These are phyloP conservation scores for Anastrepha obliqua DNA, from an alignment of 1,140 invertebrate genomes.

Conservation along the genomic window DNA sequence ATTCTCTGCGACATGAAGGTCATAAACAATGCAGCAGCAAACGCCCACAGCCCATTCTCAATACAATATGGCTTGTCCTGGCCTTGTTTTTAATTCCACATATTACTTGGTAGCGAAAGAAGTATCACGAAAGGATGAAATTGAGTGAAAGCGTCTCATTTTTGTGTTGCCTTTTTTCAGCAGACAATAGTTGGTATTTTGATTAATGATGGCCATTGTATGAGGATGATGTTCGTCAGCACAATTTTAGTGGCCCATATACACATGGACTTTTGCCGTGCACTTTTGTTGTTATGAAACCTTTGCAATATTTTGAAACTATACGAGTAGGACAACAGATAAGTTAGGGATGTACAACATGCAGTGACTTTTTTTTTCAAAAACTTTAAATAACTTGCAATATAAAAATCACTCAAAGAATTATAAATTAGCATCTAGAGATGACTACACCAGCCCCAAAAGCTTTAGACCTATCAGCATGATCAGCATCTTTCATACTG, in stretches of 20 bases:
- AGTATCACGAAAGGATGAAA: conserved; percentile 6
- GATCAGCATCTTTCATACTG: too few species aligned
- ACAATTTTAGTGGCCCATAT: conserved; percentile 6
- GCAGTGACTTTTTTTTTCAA: too few species aligned
- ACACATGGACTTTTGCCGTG: neutral
- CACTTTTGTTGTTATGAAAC: neutral
- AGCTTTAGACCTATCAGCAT: too few species aligned
- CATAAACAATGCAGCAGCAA: conserved; percentile 14
- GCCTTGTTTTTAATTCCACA: neutral
- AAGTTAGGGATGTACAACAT: too few species aligned
- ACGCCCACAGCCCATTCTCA: neutral
- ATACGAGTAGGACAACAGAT: too few species aligned
- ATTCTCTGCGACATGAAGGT: neutral
- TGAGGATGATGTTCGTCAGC: neutral
- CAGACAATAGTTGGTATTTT: conserved; percentile 27
- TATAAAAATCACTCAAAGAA: too few species aligned
- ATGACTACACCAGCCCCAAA: too few species aligned
- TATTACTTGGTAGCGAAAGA: neutral
- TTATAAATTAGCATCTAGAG: too few species aligned
- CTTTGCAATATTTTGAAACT: neutral
- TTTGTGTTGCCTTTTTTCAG: neutral
- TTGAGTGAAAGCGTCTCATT: neutral
- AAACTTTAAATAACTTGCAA: too few species aligned
- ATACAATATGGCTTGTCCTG: neutral
- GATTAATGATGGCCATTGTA: conserved; percentile 36